Percentiles rank a stretch among this genome's conserved stretches.
phyloP scores from a whole-genome alignment of 2,888 invertebrate species.

The Drosophila heteroneura region DNA sequence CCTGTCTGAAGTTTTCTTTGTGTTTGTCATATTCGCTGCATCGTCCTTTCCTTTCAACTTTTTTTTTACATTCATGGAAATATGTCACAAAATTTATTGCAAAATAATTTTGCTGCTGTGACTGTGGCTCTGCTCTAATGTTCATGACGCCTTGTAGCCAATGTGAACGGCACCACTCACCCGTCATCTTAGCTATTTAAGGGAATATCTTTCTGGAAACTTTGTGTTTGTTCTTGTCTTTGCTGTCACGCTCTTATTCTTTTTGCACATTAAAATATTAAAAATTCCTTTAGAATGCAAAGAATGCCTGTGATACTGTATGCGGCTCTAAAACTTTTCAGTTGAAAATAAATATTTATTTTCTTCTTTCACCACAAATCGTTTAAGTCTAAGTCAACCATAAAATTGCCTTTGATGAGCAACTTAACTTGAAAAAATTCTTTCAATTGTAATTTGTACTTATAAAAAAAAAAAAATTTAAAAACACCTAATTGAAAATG shows the following conservation, averaged over 20 bases:
- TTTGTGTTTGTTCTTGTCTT: slow-evolving; percentile 34
- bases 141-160: slow-evolving; percentile 25
- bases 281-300: slow-evolving; percentile 76
- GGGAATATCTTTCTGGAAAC: slow-evolving; percentile 32
- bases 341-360: slow-evolving; percentile 22
- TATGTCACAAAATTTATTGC: slow-evolving; percentile 82
- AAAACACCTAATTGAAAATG: neutral
- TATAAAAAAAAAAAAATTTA: neutral
- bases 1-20: slow-evolving; percentile 61
- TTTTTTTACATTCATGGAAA: slow-evolving; percentile 69
- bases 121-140: slow-evolving; percentile 49
- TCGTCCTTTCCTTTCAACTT: slow-evolving; percentile 26
- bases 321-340: slow-evolving; percentile 30
- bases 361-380: slow-evolving; percentile 30
- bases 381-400: slow-evolving; percentile 32
- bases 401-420: slow-evolving; percentile 41
- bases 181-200: slow-evolving; percentile 58
- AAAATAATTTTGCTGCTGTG: slow-evolving; percentile 72
- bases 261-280: slow-evolving; percentile 76
- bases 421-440: slow-evolving; percentile 4
- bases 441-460: slow-evolving; percentile 10
- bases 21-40: slow-evolving; percentile 40
- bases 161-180: slow-evolving; percentile 37
- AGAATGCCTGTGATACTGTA: slow-evolving; percentile 40
- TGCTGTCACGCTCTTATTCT: slow-evolving; percentile 36